phyloP scores from a whole-genome alignment of 1,140 invertebrate genomes.

The Leucophenga varia region DNA sequence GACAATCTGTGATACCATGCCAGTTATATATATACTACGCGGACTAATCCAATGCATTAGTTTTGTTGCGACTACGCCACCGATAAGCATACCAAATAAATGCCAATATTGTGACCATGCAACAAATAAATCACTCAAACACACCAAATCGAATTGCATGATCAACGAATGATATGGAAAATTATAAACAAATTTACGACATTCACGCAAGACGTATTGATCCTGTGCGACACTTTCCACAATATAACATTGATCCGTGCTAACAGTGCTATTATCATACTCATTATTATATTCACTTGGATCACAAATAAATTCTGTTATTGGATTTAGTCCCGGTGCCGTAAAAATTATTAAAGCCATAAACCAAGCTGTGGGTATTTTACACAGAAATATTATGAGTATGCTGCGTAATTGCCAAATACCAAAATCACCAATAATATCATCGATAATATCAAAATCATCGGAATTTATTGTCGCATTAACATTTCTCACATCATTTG shows the following conservation, averaged over 20 bases:
- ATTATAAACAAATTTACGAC: constrained; percentile 35
- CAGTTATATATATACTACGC: constrained; percentile 41
- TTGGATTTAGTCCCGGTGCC: constrained; percentile 42
- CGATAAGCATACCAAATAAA: constrained; percentile 54
- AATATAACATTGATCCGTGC: constrained; percentile 40
- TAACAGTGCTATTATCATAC: constrained; percentile 23
- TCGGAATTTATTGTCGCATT: too few relatives aligned
- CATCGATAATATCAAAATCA: constrained; percentile 42
- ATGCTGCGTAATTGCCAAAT: constrained; percentile 54
- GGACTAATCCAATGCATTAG: constrained; percentile 53
- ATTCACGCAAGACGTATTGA: constrained; percentile 31
- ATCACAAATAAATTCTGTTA: constrained; percentile 37
- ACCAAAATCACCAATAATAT: constrained; percentile 51
- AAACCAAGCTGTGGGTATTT: constrained; percentile 58
- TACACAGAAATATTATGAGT: constrained; percentile 51
- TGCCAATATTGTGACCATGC: constrained; percentile 57
- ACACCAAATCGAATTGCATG: constrained; percentile 56
- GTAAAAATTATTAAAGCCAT: constrained; percentile 57
- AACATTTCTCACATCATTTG: too few relatives aligned
- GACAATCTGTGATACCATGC: constrained; percentile 41
- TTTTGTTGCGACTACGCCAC: constrained; percentile 52
- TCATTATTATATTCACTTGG: constrained; percentile 10
- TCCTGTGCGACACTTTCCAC: constrained; percentile 26
- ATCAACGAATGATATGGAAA: constrained; percentile 42
- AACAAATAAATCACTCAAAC: constrained; percentile 53